Evolutionary conservation across 2,113 vertebrate genomes (phyloP).

Genomic region (Boulengerochromis microlepis): DNA sequence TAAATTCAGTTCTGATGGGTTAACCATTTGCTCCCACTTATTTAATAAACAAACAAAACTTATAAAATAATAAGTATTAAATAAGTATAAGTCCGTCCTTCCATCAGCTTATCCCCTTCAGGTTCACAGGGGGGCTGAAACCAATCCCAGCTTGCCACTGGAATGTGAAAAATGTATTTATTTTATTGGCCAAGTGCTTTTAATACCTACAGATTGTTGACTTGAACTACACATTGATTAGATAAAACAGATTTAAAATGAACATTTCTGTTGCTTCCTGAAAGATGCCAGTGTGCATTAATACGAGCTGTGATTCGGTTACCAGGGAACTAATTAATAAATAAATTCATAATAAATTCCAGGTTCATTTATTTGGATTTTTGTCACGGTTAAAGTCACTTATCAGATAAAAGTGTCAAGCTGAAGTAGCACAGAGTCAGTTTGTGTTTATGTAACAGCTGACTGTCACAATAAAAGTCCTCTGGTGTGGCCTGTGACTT

Average conservation of each 20-base stretch:
- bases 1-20: fast-evolving
- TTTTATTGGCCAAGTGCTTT: background rate
- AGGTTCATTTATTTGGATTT: background rate
- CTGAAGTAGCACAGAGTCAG: background rate
- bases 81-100: fast-evolving
- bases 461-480: background rate
- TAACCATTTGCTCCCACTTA: background rate
- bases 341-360: background rate
- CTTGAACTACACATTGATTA: background rate
- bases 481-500: background rate
- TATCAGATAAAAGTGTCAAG: background rate
- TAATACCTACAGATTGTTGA: background rate
- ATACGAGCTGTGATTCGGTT: background rate
- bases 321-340: background rate
- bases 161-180: background rate
- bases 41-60: background rate
- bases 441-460: background rate
- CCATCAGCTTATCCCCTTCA: background rate
- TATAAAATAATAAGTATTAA: background rate
- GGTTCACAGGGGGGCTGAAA: background rate
- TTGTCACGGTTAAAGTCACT: background rate
- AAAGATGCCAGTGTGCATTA: background rate
- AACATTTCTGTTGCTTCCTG: background rate
- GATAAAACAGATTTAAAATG: background rate
- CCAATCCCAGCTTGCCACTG: background rate